phyloP scores from a whole-genome alignment of 2,888 invertebrate species.

The Euproctis similis region DNA sequence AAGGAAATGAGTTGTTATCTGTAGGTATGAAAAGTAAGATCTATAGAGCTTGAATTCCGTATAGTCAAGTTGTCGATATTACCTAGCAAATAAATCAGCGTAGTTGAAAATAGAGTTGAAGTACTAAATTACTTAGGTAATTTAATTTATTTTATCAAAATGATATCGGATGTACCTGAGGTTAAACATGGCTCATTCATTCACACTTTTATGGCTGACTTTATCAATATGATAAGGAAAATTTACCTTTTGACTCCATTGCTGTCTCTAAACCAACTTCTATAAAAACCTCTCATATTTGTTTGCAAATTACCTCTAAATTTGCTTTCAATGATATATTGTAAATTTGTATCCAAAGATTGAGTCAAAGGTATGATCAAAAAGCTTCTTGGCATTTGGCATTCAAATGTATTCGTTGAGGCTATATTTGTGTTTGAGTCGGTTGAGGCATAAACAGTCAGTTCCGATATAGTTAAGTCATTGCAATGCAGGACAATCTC shows the following conservation, averaged over 20 bases:
- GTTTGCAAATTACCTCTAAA: slow-evolving; percentile 83
- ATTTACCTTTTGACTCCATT: slow-evolving; percentile 69
- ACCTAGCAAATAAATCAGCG: too few species aligned
- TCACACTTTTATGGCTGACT: too few species aligned
- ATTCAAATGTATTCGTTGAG: slow-evolving; percentile 28
- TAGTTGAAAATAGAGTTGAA: too few species aligned
- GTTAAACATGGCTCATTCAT: too few species aligned
- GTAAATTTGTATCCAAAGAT: slow-evolving; percentile 19
- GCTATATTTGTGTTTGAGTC: slow-evolving; percentile 18
- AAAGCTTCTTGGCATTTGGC: slow-evolving; percentile 42
- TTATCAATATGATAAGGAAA: too few species aligned
- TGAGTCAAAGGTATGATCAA: slow-evolving; percentile 35
- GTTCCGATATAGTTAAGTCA: slow-evolving; percentile 46
- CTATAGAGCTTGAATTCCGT: too few species aligned
- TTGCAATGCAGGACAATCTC: slow-evolving; percentile 59
- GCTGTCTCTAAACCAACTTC: slow-evolving; percentile 81
- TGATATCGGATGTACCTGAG: too few species aligned
- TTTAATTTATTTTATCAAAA: too few species aligned
- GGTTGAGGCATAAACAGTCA: slow-evolving; percentile 37
- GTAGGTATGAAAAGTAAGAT: too few species aligned
- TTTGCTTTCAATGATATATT: slow-evolving; percentile 78
- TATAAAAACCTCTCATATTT: slow-evolving; percentile 85
- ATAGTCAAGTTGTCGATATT: too few species aligned
- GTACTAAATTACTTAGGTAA: too few species aligned
- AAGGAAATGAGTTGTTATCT: too few species aligned